Conservation (phyloP, 2,113 vertebrate genomes). For the Delphinus delphis region DNA sequence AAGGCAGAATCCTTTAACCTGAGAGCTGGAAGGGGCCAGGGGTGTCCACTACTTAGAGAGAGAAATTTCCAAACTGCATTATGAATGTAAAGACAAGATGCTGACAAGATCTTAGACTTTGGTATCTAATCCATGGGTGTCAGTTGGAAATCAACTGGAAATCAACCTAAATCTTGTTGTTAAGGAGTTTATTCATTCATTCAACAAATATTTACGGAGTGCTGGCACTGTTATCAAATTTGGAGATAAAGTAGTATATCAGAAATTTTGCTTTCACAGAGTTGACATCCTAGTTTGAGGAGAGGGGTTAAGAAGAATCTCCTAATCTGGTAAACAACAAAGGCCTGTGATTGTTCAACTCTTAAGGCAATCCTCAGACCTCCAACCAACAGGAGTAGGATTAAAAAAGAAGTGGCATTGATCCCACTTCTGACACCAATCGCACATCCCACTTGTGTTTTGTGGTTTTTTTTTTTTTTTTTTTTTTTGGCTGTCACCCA, state of each 20-base stretch:
- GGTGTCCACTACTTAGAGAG: not conserved
- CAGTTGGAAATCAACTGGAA: not conserved
- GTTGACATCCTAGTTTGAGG: not conserved
- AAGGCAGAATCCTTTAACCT: not conserved
- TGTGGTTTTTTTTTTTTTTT: no score
- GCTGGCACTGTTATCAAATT: not conserved
- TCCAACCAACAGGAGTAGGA: not conserved
- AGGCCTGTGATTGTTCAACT: not conserved
- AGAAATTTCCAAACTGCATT: not conserved
- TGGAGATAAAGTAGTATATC: not conserved
- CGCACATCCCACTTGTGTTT: not conserved
- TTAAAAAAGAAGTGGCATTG: not conserved
- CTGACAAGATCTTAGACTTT: not conserved
- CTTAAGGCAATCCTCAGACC: not conserved
- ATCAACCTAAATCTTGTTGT: not conserved
- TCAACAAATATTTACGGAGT: not conserved
- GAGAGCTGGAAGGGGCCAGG: not conserved
- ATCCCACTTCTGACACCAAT: not conserved
- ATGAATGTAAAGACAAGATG: not conserved
- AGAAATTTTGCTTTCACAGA: constrained; percentile 2
- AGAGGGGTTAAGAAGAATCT: not conserved
- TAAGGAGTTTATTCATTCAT: not conserved
- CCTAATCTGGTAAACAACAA: not conserved
- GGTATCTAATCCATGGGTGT: not conserved
- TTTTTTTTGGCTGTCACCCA: no score